A percentile compares a stretch with the other conserved stretches of the same genome.
Conservation (phyloP, 2,113 vertebrate genomes). For the Brachyistius frenatus region DNA sequence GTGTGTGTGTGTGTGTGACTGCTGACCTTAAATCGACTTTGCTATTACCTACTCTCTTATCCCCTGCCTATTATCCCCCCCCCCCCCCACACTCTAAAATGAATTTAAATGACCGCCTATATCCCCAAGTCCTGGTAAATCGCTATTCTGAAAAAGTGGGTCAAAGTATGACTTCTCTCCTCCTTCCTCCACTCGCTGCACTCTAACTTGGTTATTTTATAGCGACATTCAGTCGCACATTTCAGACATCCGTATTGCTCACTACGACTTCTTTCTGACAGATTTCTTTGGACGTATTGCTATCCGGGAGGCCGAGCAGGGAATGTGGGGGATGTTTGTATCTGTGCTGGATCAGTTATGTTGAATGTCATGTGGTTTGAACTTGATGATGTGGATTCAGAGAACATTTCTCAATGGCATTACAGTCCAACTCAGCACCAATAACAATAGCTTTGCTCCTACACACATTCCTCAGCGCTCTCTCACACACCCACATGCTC, state of each 20-base stretch:
- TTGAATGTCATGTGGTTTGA: slow-evolving; percentile 16
- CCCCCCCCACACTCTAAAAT: slow-evolving; percentile 8
- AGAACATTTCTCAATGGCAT: slow-evolving; percentile 40
- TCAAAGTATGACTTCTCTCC: slow-evolving; percentile 43
- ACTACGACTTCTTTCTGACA: not conserved
- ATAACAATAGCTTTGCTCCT: slow-evolving; percentile 56
- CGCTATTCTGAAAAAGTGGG: slow-evolving; percentile 45
- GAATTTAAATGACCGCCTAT: slow-evolving; percentile 46
- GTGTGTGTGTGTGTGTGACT: slow-evolving; percentile 25
- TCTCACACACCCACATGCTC: slow-evolving; percentile 63
- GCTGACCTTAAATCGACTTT: slow-evolving; percentile 64
- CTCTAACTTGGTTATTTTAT: slow-evolving; percentile 47
- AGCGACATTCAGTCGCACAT: slow-evolving; percentile 38
- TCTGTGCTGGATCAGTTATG: not conserved
- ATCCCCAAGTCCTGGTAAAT: slow-evolving; percentile 36
- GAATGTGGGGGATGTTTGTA: not conserved
- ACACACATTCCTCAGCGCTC: slow-evolving; percentile 60
- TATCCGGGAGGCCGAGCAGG: not conserved
- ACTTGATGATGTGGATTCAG: slow-evolving; percentile 22
- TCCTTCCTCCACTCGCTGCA: slow-evolving; percentile 57
- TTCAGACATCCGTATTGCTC: slow-evolving; percentile 10
- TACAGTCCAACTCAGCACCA: slow-evolving; percentile 25
- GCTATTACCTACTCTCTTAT: slow-evolving; percentile 51
- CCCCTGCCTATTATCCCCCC: slow-evolving; percentile 14
- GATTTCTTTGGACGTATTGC: not conserved